Evolutionary conservation across 2,888 invertebrate species (phyloP).

Genomic region (Andrena flavipes): DNA sequence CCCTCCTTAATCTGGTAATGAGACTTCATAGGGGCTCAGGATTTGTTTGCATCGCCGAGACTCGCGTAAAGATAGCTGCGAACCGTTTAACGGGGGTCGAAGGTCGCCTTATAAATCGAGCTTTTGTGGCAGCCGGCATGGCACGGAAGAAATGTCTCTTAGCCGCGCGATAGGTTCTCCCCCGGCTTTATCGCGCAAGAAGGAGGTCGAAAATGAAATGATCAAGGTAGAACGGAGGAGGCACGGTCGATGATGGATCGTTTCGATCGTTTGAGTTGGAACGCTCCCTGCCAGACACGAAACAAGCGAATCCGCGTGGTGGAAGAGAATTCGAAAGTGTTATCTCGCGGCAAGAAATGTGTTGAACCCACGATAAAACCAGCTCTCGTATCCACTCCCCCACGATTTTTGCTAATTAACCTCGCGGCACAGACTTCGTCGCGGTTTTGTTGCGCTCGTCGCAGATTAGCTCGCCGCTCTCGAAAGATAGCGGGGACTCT

Average conservation of each 20-base stretch:
- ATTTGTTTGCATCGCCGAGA: conserved; percentile 27
- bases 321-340: background rate
- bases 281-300: too few relatives aligned
- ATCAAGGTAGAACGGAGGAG: background rate
- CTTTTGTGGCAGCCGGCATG: conserved; percentile 56
- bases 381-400: conserved; percentile 33
- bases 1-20: too few relatives aligned
- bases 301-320: too few relatives aligned
- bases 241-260: too few relatives aligned
- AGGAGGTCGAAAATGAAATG: conserved; percentile 17
- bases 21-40: background rate
- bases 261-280: too few relatives aligned
- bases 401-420: conserved; percentile 62
- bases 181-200: background rate
- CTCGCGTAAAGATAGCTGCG: conserved; percentile 58
- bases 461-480: conserved; percentile 45
- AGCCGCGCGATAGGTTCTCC: conserved; percentile 36
- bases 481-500: conserved; percentile 44
- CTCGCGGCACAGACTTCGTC: conserved; percentile 30
- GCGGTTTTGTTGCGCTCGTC: conserved; percentile 38
- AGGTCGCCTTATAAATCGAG: conserved; percentile 65
- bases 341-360: background rate
- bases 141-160: conserved; percentile 58
- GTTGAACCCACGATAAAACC: conserved; percentile 25
- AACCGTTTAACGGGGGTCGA: conserved; percentile 65